These are phyloP conservation scores for Halictus quadricinctus DNA, from an alignment of 2,888 invertebrate species.

Conservation along the genomic window DNA sequence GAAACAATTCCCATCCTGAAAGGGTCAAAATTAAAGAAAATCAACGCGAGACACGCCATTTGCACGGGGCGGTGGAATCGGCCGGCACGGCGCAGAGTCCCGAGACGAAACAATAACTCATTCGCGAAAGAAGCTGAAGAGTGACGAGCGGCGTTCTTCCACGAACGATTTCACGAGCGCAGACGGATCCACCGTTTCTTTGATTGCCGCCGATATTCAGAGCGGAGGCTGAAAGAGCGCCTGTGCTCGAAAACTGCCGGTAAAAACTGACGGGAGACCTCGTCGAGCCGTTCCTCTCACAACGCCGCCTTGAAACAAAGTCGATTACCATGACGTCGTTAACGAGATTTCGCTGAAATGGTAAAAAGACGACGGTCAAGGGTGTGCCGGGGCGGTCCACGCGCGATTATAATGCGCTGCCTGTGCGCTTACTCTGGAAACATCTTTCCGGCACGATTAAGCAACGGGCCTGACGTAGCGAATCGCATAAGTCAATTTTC, in stretches of 20 bases:
- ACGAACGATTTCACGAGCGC: background rate
- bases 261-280: background rate
- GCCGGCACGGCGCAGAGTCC: background rate
- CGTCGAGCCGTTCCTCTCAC: background rate
- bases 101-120: background rate
- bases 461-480: background rate
- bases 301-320: conserved; percentile 7
- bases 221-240: conserved; percentile 2
- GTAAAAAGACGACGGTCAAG: background rate
- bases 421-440: conserved; percentile 9
- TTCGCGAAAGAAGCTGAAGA: background rate
- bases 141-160: conserved; percentile 14
- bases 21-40: background rate
- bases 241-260: conserved; percentile 14
- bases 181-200: background rate
- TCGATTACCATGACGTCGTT: conserved; percentile 23
- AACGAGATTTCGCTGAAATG: conserved; percentile 45
- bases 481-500: too few species aligned
- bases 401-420: conserved; percentile 23
- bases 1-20: background rate
- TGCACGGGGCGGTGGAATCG: background rate
- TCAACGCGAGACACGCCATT: background rate
- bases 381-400: background rate
- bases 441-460: background rate
- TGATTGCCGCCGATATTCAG: background rate